Evolutionary conservation across 2,113 vertebrate genomes (phyloP).

Genomic region (Prionailurus bengalensis): DNA sequence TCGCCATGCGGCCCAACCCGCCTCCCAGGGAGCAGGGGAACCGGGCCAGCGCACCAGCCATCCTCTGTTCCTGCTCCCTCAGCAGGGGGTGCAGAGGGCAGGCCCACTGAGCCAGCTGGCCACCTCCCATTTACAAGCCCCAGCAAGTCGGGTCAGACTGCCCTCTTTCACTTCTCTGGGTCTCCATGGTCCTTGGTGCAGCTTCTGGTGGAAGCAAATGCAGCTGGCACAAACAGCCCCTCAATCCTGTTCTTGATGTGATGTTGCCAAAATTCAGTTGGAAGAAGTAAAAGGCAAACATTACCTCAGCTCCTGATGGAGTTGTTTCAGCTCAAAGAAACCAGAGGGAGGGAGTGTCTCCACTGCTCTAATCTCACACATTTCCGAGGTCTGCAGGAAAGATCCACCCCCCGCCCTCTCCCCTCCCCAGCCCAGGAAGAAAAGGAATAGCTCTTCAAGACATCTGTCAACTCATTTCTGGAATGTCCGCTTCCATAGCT

Average conservation of each 20-base stretch:
- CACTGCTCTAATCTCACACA: background rate
- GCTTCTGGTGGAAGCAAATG: constrained; percentile 2
- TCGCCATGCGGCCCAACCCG: background rate
- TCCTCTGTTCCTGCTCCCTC: background rate
- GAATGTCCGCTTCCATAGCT: constrained; percentile 16
- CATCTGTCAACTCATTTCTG: constrained; percentile 24
- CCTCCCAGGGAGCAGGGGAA: background rate
- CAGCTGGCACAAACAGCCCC: constrained; percentile 40
- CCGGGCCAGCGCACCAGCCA: constrained; percentile 63
- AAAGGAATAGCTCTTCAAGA: constrained; percentile 32
- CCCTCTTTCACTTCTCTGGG: background rate
- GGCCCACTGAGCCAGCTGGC: constrained; percentile 67
- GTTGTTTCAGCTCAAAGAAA: constrained; percentile 67
- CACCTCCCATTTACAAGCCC: background rate
- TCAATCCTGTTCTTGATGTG: background rate
- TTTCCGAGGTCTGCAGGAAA: constrained; percentile 15
- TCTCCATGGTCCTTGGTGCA: background rate
- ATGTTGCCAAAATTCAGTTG: constrained; percentile 68
- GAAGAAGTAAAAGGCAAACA: constrained; percentile 63
- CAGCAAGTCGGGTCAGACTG: background rate
- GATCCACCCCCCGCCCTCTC: background rate
- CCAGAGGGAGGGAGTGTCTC: background rate
- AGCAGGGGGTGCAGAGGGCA: constrained; percentile 9
- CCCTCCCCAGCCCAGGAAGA: background rate
- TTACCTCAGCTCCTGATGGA: constrained; percentile 43